A percentile compares a stretch with the other conserved stretches of the same genome.
These are phyloP conservation scores for Drosophila paulistorum DNA, from an alignment of 1,140 invertebrate genomes.

Conservation along the genomic window DNA sequence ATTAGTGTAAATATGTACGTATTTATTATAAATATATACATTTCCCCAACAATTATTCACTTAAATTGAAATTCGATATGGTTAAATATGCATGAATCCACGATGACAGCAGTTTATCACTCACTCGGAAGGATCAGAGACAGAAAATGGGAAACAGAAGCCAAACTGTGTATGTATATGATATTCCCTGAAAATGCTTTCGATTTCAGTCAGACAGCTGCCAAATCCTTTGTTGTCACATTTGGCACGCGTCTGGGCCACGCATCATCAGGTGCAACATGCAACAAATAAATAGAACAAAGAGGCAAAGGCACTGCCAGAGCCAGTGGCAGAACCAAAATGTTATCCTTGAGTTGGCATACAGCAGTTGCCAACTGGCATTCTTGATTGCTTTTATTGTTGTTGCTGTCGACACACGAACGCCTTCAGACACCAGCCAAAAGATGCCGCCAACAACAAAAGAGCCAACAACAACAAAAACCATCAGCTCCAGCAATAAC, in stretches of 20 bases:
- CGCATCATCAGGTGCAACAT: constrained; percentile 67
- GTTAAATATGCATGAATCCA: constrained; percentile 4
- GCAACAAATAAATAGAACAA: constrained; percentile 8
- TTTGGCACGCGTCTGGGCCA: constrained; percentile 72
- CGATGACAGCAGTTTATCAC: constrained; percentile 5
- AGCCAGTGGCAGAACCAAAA: constrained; percentile 8
- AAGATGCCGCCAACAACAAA: neutral
- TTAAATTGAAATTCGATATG: neutral
- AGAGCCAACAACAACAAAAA: neutral
- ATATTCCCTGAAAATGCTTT: constrained; percentile 23
- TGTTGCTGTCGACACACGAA: constrained; percentile 53
- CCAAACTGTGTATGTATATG: neutral
- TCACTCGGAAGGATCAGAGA: neutral
- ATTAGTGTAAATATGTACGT: constrained; percentile 1
- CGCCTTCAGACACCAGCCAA: constrained; percentile 45
- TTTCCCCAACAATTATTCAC: neutral
- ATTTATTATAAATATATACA: neutral
- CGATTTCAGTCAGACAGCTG: constrained; percentile 44
- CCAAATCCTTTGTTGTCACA: constrained; percentile 60
- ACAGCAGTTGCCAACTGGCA: constrained; percentile 32
- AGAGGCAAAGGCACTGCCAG: neutral
- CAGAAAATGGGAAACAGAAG: neutral
- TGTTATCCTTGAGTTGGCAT: constrained; percentile 24
- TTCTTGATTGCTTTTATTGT: constrained; percentile 52
- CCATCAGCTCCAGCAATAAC: neutral